Conservation (phyloP, 2,797 vertebrate species). For the Urophycis tenuis region DNA sequence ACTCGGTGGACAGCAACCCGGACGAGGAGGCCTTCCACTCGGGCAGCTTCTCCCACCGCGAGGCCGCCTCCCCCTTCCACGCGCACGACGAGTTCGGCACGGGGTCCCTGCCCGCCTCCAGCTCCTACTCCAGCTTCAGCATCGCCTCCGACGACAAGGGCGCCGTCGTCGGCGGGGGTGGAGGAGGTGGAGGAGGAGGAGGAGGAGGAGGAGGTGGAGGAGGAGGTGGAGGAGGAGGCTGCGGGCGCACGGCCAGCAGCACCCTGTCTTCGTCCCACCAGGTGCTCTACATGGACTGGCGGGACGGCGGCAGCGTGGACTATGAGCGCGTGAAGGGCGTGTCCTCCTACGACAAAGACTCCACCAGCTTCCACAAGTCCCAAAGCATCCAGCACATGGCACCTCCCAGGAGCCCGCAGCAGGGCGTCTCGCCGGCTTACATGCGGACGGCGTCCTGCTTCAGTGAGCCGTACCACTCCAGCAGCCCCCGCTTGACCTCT, state of each 20-base stretch:
- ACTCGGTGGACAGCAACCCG: constrained; percentile 81
- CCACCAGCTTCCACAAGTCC: constrained; percentile 74
- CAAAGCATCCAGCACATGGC: constrained; percentile 77
- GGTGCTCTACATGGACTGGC: constrained; percentile 81
- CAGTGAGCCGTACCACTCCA: constrained; percentile 80
- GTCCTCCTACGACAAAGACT: constrained; percentile 74
- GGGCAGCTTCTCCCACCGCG: constrained; percentile 74
- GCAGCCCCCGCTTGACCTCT: constrained; percentile 73
- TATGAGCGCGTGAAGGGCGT: constrained; percentile 73
- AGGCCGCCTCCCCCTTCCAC: constrained; percentile 75
- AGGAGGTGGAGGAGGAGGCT: constrained; percentile 44
- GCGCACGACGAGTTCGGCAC: constrained; percentile 67
- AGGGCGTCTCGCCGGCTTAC: constrained; percentile 69
- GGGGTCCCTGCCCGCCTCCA: constrained; percentile 80
- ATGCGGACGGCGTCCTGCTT: constrained; percentile 79
- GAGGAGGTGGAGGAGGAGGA: constrained; percentile 40
- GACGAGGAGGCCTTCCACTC: constrained; percentile 82
- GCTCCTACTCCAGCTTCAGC: constrained; percentile 93
- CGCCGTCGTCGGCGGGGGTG: constrained; percentile 26
- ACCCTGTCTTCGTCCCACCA: constrained; percentile 86
- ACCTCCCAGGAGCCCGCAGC: constrained; percentile 68
- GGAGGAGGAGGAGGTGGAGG: constrained; percentile 40
- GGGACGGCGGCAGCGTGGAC: constrained; percentile 70
- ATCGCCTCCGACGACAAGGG: constrained; percentile 84
- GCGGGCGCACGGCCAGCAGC: constrained; percentile 69